These are phyloP conservation scores for Brenthis ino DNA, from an alignment of 2,888 invertebrate genomes.

Conservation along the genomic window DNA sequence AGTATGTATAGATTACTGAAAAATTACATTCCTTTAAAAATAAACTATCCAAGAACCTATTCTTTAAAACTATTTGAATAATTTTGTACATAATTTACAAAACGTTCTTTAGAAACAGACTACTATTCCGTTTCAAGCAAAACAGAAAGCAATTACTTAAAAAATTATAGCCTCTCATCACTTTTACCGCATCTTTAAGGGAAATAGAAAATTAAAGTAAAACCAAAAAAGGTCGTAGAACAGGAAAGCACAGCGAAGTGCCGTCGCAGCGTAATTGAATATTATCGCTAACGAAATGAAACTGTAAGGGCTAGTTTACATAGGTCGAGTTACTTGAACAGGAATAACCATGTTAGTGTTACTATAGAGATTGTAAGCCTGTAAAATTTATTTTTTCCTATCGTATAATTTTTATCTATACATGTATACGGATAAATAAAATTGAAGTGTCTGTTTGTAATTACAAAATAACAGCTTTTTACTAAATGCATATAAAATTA, in stretches of 20 bases:
- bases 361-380: too few species aligned
- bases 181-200: conserved; percentile 2
- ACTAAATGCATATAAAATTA: too few species aligned
- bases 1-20: too few species aligned
- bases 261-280: conserved; percentile 66
- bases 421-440: too few species aligned
- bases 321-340: not conserved
- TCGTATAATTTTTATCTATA: not conserved
- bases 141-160: conserved; percentile 12
- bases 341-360: not conserved
- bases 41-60: too few species aligned
- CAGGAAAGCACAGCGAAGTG: conserved; percentile 39
- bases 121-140: not conserved
- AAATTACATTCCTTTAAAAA: too few species aligned
- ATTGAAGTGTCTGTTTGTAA: too few species aligned
- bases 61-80: too few species aligned
- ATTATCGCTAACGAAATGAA: conserved; percentile 77
- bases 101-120: too few species aligned
- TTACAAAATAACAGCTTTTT: too few species aligned
- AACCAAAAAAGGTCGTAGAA: conserved; percentile 30
- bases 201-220: conserved; percentile 31
- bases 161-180: conserved; percentile 12
- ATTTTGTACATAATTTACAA: not conserved
- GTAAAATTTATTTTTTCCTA: not conserved
- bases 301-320: conserved; percentile 47